Base-by-base conservation (phyloP, 1,140 invertebrate genomes). In the Teleogryllus occipitalis region DNA sequence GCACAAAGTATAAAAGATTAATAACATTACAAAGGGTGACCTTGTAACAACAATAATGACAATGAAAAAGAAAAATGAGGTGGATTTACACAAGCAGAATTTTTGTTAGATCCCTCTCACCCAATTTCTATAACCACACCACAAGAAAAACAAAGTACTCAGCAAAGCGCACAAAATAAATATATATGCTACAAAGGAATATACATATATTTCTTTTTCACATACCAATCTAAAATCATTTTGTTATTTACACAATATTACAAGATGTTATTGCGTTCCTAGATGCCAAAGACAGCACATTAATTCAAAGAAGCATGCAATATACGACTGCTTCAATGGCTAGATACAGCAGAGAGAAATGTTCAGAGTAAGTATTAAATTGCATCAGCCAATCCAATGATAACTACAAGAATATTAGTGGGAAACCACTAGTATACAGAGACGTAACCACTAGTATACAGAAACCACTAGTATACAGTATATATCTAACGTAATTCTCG, bases 241-340 rank as follows among this genome's bases (percentile, higher is more conserved):
- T 65, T 14, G 10, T 10, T 65, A 65, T 65, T 65, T 65, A 65
- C 54, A 65, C 18, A 65, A 65, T 65, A 65, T 65, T 65, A 65
- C 54, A 65, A 65, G 54, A 65, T 65, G 10, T 14, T 10, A 65
- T 65, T 14, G 54, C 54, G 10, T 65, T 65, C 18, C 54, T 65
- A 65, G 54, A 65, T 65, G 54, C 54, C 54, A 65, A 65, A 65
- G 54, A 65, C 54, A 65, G 54, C 54, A 65, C 54, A 65, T 65
- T 65, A 65, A 65, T 65, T 65, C 54, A 65, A 65, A 65, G 54
- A 65, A 65, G 54, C 54, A 65, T 3, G 54, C 54, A 65, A 65
- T 18, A 65, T 7, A 14, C 7, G 10, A 65, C 54, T 14, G 54
- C 54, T 65, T 65, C 54, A 65, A 18, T 65, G 18, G 1, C 54